Evolutionary conservation across 2,113 vertebrate species (phyloP).

Genomic region (Alces alces): DNA sequence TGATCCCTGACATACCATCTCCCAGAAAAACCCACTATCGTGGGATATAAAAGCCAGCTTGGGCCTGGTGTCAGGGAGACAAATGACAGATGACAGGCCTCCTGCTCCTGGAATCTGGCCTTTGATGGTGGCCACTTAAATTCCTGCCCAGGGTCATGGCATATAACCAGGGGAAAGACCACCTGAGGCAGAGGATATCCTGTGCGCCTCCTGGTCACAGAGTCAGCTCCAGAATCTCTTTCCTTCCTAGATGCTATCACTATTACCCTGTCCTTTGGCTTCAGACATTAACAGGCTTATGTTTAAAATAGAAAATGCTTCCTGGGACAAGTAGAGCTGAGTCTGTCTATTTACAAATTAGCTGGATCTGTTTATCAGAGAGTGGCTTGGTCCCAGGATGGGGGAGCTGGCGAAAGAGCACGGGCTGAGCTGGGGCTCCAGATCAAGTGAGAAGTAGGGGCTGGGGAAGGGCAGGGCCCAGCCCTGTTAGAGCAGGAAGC

Average conservation of each 20-base stretch:
- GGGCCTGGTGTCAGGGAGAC: not conserved
- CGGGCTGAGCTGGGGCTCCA: not conserved
- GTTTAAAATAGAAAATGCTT: not conserved
- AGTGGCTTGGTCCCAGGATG: not conserved
- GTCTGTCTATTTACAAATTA: not conserved
- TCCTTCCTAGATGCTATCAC: not conserved
- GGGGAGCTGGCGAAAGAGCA: not conserved
- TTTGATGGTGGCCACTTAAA: not conserved
- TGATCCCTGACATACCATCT: not conserved
- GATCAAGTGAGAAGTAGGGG: not conserved
- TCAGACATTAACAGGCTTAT: not conserved
- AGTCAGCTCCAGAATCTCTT: not conserved
- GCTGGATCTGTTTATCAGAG: not conserved
- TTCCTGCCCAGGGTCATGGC: not conserved
- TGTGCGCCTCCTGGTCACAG: accelerated
- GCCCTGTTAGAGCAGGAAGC: not conserved
- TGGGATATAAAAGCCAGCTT: not conserved
- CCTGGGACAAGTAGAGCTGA: not conserved
- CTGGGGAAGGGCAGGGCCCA: not conserved
- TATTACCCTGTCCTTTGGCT: not conserved
- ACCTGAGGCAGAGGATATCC: not conserved
- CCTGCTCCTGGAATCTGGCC: not conserved
- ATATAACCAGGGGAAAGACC: not conserved
- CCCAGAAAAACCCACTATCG: not conserved
- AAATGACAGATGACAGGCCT: not conserved